Evolutionary conservation across 2,113 vertebrate genomes (phyloP).

Genomic region (Poeciliopsis occidentalis): DNA sequence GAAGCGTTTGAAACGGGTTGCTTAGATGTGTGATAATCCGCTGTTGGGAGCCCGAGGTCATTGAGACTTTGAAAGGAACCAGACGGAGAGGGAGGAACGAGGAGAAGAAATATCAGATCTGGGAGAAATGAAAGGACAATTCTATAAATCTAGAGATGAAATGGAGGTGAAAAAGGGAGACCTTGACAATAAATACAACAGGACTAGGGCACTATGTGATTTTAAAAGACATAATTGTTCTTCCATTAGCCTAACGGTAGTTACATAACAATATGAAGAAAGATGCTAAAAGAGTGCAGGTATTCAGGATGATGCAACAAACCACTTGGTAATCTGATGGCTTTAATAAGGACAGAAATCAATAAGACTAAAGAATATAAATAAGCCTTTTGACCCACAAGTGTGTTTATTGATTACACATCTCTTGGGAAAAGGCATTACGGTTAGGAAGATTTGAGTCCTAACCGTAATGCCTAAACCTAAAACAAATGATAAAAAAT

Average conservation of each 20-base stretch:
- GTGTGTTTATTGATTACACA: slow-evolving; percentile 61
- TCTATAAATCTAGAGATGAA: slow-evolving; percentile 38
- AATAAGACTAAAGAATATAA: slow-evolving; percentile 41
- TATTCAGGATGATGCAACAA: not conserved
- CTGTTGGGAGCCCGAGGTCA: slow-evolving; percentile 53
- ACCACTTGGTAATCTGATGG: not conserved
- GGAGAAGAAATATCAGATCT: slow-evolving; percentile 33
- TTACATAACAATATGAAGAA: slow-evolving; percentile 12
- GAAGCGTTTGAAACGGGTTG: slow-evolving; percentile 38
- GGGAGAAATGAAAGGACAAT: slow-evolving; percentile 40
- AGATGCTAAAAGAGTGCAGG: not conserved
- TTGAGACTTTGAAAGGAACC: slow-evolving; percentile 31
- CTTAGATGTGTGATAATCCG: slow-evolving; percentile 71
- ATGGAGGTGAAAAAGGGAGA: slow-evolving; percentile 22
- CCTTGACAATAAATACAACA: slow-evolving; percentile 3
- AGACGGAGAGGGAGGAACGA: slow-evolving; percentile 29
- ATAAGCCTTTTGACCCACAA: slow-evolving; percentile 25
- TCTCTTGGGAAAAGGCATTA: slow-evolving; percentile 13
- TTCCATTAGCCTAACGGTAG: not conserved
- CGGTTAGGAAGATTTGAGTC: slow-evolving; percentile 23
- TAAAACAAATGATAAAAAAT: not conserved
- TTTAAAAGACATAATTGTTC: slow-evolving; percentile 6
- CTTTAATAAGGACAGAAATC: slow-evolving; percentile 46
- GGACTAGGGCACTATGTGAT: not conserved
- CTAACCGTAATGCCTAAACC: slow-evolving; percentile 18